Base-by-base conservation (phyloP, 1,140 invertebrate genomes). In the Drosophila lacteicornis region DNA sequence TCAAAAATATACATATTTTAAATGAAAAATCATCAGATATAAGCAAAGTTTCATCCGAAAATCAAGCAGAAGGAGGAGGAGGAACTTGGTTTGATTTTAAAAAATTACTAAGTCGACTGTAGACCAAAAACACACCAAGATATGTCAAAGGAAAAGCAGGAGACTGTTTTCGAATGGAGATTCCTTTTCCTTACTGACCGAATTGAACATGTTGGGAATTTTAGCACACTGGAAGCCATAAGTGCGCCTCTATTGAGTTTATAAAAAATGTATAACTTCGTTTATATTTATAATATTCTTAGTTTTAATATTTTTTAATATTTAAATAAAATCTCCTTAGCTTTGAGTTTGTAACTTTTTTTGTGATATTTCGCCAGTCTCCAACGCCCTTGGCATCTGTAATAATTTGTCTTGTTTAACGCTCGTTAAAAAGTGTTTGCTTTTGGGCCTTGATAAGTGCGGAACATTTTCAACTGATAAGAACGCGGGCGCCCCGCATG, bases 381-480 rank as follows among this genome's bases (percentile, higher is more conserved):
- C 15, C 17, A 19, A n/a, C 7, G 17, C 19, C 19, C 13, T 17
- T 11, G 71, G 25, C 67, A 62, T 69, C 65, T 53, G 68, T 63
- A 59, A 75, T 75, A 85, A 85, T 79, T 86, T 55, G 79, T 63
- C 49, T 62, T 82, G 82, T 85, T 75, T 78, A 59, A 85, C 79
- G 69, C 84, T 57, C 47, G 69, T 79, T 82, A 73, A 50, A 38
- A 51, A 42, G 51, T 82, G 74, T 74, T 70, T 69, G 60, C 40
- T 15, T 47, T 59, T 38, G 30, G 27, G 45, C 13, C n/a, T 43
- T 43, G 78, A 80, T 80, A 80, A 76, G 22, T n/a, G 13, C 25
- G 17, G 45, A 61, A 40, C 22, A 45, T 17, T 53, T 46, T n/a
- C n/a, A 17, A 30, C 33, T 53, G 80, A 83, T 83, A 83, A 82